Evolutionary conservation across 2,888 invertebrate genomes (phyloP), one percentile per base, ranked within the genome.

Genomic region (Eupithecia insigniata): DNA sequence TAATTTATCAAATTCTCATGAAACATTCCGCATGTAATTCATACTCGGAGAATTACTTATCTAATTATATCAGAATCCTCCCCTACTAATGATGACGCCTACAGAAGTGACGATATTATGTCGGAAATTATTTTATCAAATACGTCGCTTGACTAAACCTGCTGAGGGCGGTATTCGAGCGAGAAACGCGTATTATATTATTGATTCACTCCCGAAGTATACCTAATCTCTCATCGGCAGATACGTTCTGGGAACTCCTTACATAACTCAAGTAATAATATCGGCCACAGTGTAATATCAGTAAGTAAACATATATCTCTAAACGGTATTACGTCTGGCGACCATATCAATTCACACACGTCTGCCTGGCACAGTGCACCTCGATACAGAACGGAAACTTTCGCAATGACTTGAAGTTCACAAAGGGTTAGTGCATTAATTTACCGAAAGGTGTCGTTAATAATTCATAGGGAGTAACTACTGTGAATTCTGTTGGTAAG

Each of bases 231-330:
- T 64, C 64, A 36, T 62, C 62, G 28, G 18, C 30, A 34, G 61
- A 62, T n/a, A 32, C 28, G 7, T 39, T 28, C 39, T 65, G 39
- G 39, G 60, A 70, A 71, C 36, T 34, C 34, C 66, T 66, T 61
- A 71, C 46, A 71, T 66, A 66, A 66, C 32, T 66, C 66, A 51
- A 30, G 34, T 22, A 66, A 71, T 71, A 67, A 67, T 66, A 60
- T 55, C 55, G 39, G 72, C 55, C 69, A 73, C 76, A 72, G 71
- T 73, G 61, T 67, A 76, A 75, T 76, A 73, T 62, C 74, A 67
- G 73, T 74, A 74, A 75, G 78, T 75, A 71, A 76, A 71, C 75
- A 75, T 76, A 76, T 73, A 78, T 78, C 71, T 68, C 18, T 55
- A 46, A 64, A 62, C 58, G 69, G 66, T 69, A 43, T 68, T 60